These are phyloP conservation scores for Chelon auratus DNA, from an alignment of 2,797 vertebrate species.

Conservation along the genomic window DNA sequence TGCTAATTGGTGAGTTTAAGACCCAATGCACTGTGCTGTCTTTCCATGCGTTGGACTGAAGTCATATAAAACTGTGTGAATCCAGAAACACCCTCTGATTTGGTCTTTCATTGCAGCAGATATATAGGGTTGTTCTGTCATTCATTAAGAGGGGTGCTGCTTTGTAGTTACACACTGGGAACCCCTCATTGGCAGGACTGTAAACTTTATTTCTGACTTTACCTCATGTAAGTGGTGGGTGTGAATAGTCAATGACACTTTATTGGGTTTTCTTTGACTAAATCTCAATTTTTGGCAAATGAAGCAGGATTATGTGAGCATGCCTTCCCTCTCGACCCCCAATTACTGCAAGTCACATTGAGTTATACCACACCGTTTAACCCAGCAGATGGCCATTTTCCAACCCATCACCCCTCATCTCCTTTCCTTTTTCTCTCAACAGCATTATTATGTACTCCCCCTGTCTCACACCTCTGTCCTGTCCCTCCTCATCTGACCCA, in stretches of 20 bases:
- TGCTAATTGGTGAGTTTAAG: constrained; percentile 91
- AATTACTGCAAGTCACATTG: constrained; percentile 68
- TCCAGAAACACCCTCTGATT: constrained; percentile 48
- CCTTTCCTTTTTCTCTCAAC: constrained; percentile 54
- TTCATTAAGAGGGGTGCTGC: constrained; percentile 61
- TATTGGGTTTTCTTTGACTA: constrained; percentile 42
- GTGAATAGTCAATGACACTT: constrained; percentile 54
- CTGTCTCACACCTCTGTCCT: constrained; percentile 69
- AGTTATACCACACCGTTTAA: constrained; percentile 72
- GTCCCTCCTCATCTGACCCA: constrained; percentile 58
- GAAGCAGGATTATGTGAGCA: constrained; percentile 34
- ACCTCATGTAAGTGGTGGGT: constrained; percentile 39
- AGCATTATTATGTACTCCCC: constrained; percentile 77
- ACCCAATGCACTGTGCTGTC: constrained; percentile 4
- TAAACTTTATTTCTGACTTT: constrained; percentile 71
- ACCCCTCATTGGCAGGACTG: constrained; percentile 68
- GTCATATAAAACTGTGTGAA: constrained; percentile 54
- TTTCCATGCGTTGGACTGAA: constrained; percentile 5
- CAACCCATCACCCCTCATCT: constrained; percentile 74
- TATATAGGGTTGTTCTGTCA: constrained; percentile 40
- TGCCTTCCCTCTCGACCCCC: constrained; percentile 47
- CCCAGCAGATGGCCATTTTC: constrained; percentile 80
- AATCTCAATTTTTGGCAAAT: constrained; percentile 47
- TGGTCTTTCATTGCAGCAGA: constrained; percentile 64
- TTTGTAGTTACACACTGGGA: constrained; percentile 59